A percentile compares a stretch with the other conserved stretches of the same genome.
phyloP scores from a whole-genome alignment of 2,113 vertebrate genomes.

The Anguilla japonica region DNA sequence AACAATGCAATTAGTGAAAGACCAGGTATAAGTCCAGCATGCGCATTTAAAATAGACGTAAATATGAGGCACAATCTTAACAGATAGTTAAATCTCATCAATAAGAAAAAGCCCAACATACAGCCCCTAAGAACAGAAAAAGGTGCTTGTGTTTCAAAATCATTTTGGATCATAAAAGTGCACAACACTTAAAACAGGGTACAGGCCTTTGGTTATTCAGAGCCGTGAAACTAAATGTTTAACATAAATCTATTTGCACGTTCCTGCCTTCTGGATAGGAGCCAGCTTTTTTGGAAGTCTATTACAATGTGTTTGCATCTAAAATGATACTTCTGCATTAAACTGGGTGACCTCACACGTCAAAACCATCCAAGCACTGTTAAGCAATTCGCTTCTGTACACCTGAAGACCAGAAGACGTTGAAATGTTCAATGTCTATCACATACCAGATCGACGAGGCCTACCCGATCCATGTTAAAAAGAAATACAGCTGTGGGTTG shows the following conservation, averaged over 20 bases:
- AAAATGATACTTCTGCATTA: conserved; percentile 17
- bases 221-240: neutral
- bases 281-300: conserved; percentile 4
- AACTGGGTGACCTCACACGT: conserved; percentile 1
- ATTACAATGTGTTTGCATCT: conserved; percentile 25
- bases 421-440: neutral
- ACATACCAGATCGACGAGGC: neutral
- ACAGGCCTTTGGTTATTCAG: conserved; percentile 3
- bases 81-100: neutral
- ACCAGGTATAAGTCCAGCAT: neutral
- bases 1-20: neutral
- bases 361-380: conserved; percentile 20
- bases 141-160: neutral
- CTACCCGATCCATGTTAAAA: neutral
- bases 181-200: neutral
- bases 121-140: neutral
- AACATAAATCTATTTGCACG: conserved; percentile 16
- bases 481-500: neutral
- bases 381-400: conserved; percentile 17
- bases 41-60: neutral
- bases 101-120: neutral
- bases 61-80: conserved; percentile 3
- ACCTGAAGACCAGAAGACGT: conserved; percentile 20
- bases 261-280: neutral
- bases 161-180: neutral